These are phyloP conservation scores for Cyclina sinensis DNA, from an alignment of 1,140 invertebrate genomes.

Conservation along the genomic window DNA sequence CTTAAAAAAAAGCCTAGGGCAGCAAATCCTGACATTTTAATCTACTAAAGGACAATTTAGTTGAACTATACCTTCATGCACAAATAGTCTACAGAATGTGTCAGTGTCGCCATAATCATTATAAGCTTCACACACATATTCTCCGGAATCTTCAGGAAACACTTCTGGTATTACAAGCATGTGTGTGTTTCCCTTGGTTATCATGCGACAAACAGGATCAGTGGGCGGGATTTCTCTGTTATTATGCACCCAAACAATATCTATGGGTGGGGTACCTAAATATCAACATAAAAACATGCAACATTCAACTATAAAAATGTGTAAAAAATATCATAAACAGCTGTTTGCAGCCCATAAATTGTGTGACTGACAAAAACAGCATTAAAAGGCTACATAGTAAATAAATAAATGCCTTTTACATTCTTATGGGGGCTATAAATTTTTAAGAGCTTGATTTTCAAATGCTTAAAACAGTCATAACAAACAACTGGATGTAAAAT, in stretches of 20 bases:
- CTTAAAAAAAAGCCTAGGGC: no score
- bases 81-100: conserved; percentile 82
- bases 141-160: conserved; percentile 97
- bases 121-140: conserved; percentile 98
- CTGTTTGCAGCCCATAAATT: background rate
- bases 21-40: no score
- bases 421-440: no score
- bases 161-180: conserved; percentile 96
- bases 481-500: no score
- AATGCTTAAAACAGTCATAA: no score
- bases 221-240: conserved; percentile 78
- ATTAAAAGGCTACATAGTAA: background rate
- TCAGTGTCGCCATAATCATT: conserved; percentile 96
- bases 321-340: background rate
- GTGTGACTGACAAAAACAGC: background rate
- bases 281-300: conserved; percentile 40
- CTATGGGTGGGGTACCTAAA: conserved; percentile 89
- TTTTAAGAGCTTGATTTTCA: no score
- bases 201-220: conserved; percentile 75
- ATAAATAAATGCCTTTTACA: no score
- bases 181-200: conserved; percentile 94
- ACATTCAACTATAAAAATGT: background rate
- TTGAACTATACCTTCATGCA: conserved; percentile 69
- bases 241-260: conserved; percentile 84
- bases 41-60: conserved; percentile 1